These are phyloP conservation scores for Chroicocephalus ridibundus DNA, from an alignment of 2,113 vertebrate species.

Conservation along the genomic window DNA sequence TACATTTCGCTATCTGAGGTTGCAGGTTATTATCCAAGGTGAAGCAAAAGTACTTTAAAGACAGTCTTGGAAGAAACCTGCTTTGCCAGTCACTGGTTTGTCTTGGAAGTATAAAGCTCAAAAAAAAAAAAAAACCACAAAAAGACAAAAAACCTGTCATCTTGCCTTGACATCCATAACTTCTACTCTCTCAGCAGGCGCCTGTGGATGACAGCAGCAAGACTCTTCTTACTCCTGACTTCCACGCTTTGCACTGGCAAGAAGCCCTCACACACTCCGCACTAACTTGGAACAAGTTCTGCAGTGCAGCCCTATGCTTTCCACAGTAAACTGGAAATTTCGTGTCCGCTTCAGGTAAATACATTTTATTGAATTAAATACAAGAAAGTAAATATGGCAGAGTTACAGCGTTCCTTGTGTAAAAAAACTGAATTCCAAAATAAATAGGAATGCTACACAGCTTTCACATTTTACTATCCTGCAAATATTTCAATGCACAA, in stretches of 20 bases:
- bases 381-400: conserved; percentile 46
- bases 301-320: background rate
- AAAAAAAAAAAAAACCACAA: background rate
- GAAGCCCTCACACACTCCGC: background rate
- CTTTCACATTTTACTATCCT: background rate
- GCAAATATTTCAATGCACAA: background rate
- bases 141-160: background rate
- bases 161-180: background rate
- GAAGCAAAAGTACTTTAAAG: background rate
- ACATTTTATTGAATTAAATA: conserved; percentile 22
- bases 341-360: background rate
- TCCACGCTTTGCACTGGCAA: conserved; percentile 1
- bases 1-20: background rate
- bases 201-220: background rate
- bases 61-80: background rate
- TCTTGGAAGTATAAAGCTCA: background rate
- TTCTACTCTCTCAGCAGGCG: background rate
- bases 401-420: background rate
- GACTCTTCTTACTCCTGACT: background rate
- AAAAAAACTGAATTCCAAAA: conserved; percentile 12
- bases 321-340: conserved; percentile 40
- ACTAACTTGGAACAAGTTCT: background rate
- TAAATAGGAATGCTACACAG: conserved; percentile 31
- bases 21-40: background rate
- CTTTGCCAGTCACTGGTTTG: background rate